Base-by-base conservation (phyloP, 2,113 vertebrate species). In the Elephas maximus region DNA sequence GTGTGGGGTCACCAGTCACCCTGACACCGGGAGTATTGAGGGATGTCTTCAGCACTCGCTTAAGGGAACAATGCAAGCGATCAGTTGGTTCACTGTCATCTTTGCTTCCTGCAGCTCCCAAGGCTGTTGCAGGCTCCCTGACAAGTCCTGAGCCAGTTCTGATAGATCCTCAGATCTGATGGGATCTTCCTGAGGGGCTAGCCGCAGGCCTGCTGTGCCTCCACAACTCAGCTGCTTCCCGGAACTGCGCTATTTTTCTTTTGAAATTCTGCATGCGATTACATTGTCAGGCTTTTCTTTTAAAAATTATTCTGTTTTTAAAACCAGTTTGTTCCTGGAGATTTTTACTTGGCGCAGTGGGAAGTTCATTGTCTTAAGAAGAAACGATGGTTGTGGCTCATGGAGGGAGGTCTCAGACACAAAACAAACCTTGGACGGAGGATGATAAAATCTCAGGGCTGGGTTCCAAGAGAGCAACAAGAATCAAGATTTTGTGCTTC, bases 361-460 rank as follows among this genome's bases (percentile, higher is more conserved):
- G 77, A 93, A 94, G 88, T 77, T 65, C 8, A 30, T 37, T 65
- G 44, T 69, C 76, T 51, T 65, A 73, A 86, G 62, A 62, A 37
- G 67, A 45, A 24, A 33, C 33, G 9, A 48, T 41, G 28, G 30
- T 2, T 0, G 26, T 21, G 14, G 78, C 24, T 10, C 10, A 0
- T 1, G 5, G 71, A 79, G 60, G 28, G 18, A 21, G 0, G 0
- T 6, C 12, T 10, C 21, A 73, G 71, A 41, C 71, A 73, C 48
- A 67, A 9, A 37, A 8, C 21, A 41, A 41, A 30, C 37, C 8
- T 17, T 3, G 8, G 53, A 45, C 6, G 18, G 65, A 6, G 2
- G 30, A 3, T 9, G 24, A 33, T 12, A 24, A 69, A 14, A 5
- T 41, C 74, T 6, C 62, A 53, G 81, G 30, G 5, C 45, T 11